These are phyloP conservation scores for Scalopus aquaticus DNA, from an alignment of 2,113 vertebrate species.

Conservation along the genomic window DNA sequence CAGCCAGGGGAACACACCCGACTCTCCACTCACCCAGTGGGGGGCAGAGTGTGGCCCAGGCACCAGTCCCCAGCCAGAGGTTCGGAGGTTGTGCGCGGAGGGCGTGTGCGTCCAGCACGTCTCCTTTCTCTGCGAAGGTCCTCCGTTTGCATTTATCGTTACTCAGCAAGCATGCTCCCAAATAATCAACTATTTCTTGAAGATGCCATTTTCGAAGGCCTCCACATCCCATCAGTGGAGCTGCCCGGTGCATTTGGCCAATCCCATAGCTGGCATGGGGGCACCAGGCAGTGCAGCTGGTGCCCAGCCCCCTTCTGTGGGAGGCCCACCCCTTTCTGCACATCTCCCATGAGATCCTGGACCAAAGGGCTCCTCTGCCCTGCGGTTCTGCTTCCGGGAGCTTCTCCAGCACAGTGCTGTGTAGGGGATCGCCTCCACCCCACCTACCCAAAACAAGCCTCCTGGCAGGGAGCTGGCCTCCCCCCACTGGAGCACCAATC, in stretches of 20 bases:
- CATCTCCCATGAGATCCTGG: not conserved
- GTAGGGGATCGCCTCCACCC: not conserved
- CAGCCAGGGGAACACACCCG: too few species aligned
- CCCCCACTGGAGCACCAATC: not conserved
- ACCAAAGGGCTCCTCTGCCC: not conserved
- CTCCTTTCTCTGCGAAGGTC: not conserved
- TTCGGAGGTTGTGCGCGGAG: not conserved
- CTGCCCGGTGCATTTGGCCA: too few species aligned
- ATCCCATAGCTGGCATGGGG: fast-evolving
- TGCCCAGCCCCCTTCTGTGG: not conserved
- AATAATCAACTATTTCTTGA: not conserved
- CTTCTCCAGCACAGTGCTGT: not conserved
- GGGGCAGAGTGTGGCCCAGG: not conserved
- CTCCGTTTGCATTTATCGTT: not conserved
- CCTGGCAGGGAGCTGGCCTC: not conserved
- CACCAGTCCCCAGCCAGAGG: not conserved
- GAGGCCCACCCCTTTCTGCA: not conserved
- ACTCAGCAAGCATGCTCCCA: not conserved
- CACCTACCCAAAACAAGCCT: not conserved
- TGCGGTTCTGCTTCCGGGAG: not conserved
- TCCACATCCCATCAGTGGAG: not conserved
- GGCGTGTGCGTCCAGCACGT: not conserved
- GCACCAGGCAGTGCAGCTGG: not conserved
- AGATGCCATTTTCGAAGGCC: not conserved
- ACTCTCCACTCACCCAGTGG: not conserved